Base-by-base conservation (phyloP, 1,140 invertebrate species). In the Bombus superbus region DNA sequence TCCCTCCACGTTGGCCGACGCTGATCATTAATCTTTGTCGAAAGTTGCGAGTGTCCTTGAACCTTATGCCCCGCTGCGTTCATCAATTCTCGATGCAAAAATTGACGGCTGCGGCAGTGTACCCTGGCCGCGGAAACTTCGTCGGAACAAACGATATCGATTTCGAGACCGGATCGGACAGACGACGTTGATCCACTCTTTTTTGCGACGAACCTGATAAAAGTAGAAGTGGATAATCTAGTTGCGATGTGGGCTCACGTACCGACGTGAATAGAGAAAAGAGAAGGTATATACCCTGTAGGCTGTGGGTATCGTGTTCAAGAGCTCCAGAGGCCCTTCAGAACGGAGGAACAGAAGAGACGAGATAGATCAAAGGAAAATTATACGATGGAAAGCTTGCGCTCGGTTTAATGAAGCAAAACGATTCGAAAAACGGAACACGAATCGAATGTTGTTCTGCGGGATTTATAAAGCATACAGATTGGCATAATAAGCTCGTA, bases 21-120 rank as follows among this genome's bases (percentile, higher is more conserved):
- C 22, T 57, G 82, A 71, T 18, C 78, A 88, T 92, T 92, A 92
- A 91, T 91, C 88, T 81, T 77, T 38, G 87, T 89, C 76, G 40
- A 68, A 82, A 87, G 68, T 47, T 77, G 78, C 74, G 32, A 73
- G 68, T 53, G 85, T 71, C 78, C 66, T 86, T 72, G 76, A 80
- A 83, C 80, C 77, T 47, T 64, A 53, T 62, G 53, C 62, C 53
- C 42, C 81, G 77, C 18, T 38, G 62, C 72, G 71, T 85, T 71
- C 72, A 74, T 81, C 76, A 77, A 85, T 86, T 85, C 82, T 69
- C 76, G 35, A 85, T 44, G 42, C 42, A 40, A 72, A 80, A 81
- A 66, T 82, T 53, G 40, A 59, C 75, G 38, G 57, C 42, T 64
- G 40, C 22, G 28, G 47, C 47, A 53, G 18, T 53, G 47, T 53